Percentiles rank a stretch among this genome's conserved stretches.
These are phyloP conservation scores for Diachasmimorpha longicaudata DNA, from an alignment of 1,140 invertebrate genomes.

Conservation along the genomic window DNA sequence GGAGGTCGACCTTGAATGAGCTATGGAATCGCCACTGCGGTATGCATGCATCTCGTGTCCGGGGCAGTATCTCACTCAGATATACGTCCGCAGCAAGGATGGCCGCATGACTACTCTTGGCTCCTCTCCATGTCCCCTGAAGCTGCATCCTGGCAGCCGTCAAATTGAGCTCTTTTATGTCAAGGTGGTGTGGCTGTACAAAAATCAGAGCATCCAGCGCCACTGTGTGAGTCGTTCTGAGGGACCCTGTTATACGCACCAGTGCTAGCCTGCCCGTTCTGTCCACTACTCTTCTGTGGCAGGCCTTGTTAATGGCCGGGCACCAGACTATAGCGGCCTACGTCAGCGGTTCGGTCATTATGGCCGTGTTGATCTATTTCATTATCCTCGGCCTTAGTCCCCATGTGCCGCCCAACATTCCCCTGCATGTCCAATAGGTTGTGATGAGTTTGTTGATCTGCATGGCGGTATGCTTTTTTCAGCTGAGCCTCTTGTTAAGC, in stretches of 20 bases:
- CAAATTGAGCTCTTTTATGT: no score
- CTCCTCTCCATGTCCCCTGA: no score
- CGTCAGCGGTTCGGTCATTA: not conserved
- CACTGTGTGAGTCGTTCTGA: not conserved
- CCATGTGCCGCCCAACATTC: conserved; percentile 9
- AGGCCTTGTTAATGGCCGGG: not conserved
- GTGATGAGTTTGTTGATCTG: not conserved
- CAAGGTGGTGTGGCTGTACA: not conserved
- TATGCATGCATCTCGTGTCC: no score
- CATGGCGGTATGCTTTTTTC: no score
- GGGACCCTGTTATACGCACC: not conserved
- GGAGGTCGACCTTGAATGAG: no score
- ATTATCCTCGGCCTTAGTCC: conserved; percentile 5
- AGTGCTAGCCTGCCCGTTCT: not conserved
- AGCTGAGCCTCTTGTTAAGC: no score
- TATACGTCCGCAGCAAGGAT: no score
- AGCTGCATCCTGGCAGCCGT: no score
- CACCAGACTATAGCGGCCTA: conserved; percentile 5
- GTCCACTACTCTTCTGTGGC: not conserved
- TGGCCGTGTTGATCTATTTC: conserved; percentile 13
- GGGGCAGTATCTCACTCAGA: no score
- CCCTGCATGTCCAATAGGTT: conserved; percentile 13
- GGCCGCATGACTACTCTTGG: no score
- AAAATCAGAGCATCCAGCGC: not conserved
- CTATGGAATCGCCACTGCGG: no score